phyloP scores from a whole-genome alignment of 2,888 invertebrate genomes.

The Polymixis lichenea region DNA sequence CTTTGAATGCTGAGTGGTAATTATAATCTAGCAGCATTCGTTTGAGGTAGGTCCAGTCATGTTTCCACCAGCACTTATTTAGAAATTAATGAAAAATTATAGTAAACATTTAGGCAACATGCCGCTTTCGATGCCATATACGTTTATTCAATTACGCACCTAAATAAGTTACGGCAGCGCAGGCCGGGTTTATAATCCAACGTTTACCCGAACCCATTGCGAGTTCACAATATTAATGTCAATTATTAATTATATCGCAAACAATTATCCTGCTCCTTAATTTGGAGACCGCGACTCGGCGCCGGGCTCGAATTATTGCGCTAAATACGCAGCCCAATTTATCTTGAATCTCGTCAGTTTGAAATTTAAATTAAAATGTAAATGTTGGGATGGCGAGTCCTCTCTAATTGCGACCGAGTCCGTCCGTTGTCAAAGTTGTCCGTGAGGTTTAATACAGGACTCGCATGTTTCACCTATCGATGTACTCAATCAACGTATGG shows the following conservation, averaged over 20 bases:
- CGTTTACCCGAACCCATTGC: slow-evolving; percentile 62
- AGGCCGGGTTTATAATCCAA: slow-evolving; percentile 63
- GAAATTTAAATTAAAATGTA: slow-evolving; percentile 90
- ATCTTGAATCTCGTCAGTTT: slow-evolving; percentile 89
- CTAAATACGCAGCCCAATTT: slow-evolving; percentile 88
- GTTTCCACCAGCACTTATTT: slow-evolving; percentile 8
- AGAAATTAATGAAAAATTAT: slow-evolving; percentile 39
- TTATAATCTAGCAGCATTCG: slow-evolving; percentile 32
- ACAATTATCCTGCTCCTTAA: slow-evolving; percentile 85
- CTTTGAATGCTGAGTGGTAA: slow-evolving; percentile 42
- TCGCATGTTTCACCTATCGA: slow-evolving; percentile 70
- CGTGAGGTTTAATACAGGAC: slow-evolving; percentile 72
- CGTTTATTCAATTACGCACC: slow-evolving; percentile 61
- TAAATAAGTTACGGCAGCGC: slow-evolving; percentile 61
- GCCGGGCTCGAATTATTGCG: slow-evolving; percentile 85
- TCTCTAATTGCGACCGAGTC: slow-evolving; percentile 86
- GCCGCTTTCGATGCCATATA: slow-evolving; percentile 22
- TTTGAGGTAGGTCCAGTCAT: slow-evolving; percentile 26
- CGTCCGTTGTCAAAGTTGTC: slow-evolving; percentile 82
- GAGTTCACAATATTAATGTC: slow-evolving; percentile 81
- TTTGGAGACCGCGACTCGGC: slow-evolving; percentile 80
- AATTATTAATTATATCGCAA: slow-evolving; percentile 87
- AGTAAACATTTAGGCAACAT: slow-evolving; percentile 33
- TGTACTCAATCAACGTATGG: slow-evolving; percentile 38
- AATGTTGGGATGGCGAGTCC: slow-evolving; percentile 85